Base-by-base conservation (phyloP, 2,797 vertebrate species). In the Catostomus latipinnis region DNA sequence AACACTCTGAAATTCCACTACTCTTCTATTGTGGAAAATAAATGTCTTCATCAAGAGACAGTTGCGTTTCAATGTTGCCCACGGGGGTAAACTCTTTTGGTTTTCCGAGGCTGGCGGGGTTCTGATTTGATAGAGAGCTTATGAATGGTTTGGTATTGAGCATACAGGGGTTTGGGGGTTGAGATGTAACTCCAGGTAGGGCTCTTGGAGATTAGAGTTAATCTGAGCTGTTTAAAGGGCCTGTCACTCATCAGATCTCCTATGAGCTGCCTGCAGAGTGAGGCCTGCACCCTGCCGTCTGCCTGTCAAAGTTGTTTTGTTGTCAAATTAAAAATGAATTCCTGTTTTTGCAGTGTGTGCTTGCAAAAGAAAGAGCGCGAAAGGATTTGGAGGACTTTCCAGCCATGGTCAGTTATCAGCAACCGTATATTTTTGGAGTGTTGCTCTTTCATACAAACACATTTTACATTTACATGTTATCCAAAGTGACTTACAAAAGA, bases 181-280 rank as follows among this genome's bases (percentile, higher is more conserved):
- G 67, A 48, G 71, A 75, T 81, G 62, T 22, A 84, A 83, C 87
- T 87, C 85, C 90, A 93, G 92, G 92, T 92, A 89, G 91, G 71
- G 78, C 48, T 67, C 52, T 70, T 68, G 66, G 22, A 85, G 89
- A 89, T 91, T 89, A 90, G 83, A 87, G 88, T 88, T 91, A 92
- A 93, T 93, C 91, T 88, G 58, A 18, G 85, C 86, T 84, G 87
- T 87, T 93, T 91, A 93, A 87, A 90, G 77, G 85, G 84, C 12
- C 85, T 87, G 90, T 89, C 90, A 93, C 45, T 94, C 91, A 92
- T 61, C 45, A 66, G 60, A n/a, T 12, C 46, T 71, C 53, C 54
- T 81, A 88, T 34, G 86, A 88, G 88, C 79, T 48, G 88, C 82
- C 73, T 62, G 16, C 84, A 81, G 72, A 13, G 83, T 73, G 6